A percentile compares a stretch with the other conserved stretches of the same genome.
phyloP scores from a whole-genome alignment of 2,113 vertebrate species.

The Zapus hudsonius region DNA sequence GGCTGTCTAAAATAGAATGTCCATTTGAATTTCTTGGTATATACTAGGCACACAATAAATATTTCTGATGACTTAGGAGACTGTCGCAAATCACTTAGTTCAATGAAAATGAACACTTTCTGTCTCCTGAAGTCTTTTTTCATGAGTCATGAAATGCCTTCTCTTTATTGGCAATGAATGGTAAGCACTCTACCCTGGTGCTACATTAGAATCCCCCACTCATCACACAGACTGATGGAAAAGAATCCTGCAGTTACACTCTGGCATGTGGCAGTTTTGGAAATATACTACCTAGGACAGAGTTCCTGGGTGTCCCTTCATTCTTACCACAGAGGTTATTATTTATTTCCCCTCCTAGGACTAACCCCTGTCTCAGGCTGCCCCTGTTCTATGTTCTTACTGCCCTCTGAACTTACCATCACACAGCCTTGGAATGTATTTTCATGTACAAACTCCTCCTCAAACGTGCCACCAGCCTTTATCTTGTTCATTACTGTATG shows the following conservation, averaged over 20 bases:
- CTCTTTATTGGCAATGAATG: background rate
- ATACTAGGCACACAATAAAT: slow-evolving; percentile 59
- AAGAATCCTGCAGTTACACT: background rate
- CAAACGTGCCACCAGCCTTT: too few relatives aligned
- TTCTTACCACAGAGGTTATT: background rate
- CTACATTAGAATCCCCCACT: background rate
- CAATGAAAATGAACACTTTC: slow-evolving; percentile 21
- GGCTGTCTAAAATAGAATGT: slow-evolving; percentile 23
- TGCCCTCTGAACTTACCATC: too few relatives aligned
- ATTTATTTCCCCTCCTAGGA: background rate
- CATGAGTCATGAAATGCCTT: background rate
- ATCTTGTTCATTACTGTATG: too few relatives aligned
- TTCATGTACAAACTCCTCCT: too few relatives aligned
- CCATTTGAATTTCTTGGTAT: slow-evolving; percentile 52
- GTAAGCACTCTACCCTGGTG: too few relatives aligned
- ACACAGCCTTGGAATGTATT: too few relatives aligned
- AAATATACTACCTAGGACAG: background rate
- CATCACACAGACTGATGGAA: background rate
- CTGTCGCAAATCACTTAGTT: background rate
- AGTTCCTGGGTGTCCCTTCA: background rate
- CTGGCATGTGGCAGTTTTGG: background rate
- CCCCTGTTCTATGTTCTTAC: too few relatives aligned
- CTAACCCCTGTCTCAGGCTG: background rate
- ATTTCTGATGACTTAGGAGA: slow-evolving; percentile 30
- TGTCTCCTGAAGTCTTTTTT: background rate